These are phyloP conservation scores for Morphnarchus princeps DNA, from an alignment of 2,113 vertebrate species.

Conservation along the genomic window DNA sequence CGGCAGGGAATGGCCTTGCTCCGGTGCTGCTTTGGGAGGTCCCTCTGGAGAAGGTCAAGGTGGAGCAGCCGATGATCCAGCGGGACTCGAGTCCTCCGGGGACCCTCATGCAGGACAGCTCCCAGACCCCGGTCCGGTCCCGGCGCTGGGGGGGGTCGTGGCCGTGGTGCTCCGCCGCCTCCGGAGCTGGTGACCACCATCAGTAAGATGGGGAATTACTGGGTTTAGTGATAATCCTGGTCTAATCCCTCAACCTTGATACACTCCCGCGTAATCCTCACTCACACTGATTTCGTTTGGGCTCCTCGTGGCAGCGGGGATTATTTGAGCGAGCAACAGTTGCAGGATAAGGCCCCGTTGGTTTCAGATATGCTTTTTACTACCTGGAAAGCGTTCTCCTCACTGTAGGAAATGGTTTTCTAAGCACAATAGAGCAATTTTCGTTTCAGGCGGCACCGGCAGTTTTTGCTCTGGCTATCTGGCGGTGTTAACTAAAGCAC, in stretches of 20 bases:
- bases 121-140: fast-evolving
- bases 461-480: slow-evolving; percentile 28
- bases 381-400: background rate
- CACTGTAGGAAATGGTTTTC: slow-evolving; percentile 18
- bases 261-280: background rate
- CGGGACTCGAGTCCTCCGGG: fast-evolving
- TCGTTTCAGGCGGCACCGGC: background rate
- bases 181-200: background rate
- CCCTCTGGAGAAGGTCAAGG: background rate
- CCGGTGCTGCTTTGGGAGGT: background rate
- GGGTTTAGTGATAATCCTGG: slow-evolving; percentile 32
- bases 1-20: background rate
- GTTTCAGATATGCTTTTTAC: slow-evolving; percentile 29
- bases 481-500: slow-evolving; percentile 29
- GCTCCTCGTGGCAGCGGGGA: background rate
- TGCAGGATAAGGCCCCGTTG: slow-evolving; percentile 8
- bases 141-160: fast-evolving
- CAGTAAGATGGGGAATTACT: slow-evolving; percentile 41
- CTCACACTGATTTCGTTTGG: slow-evolving; percentile 25
- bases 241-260: slow-evolving; percentile 48
- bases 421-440: slow-evolving; percentile 55
- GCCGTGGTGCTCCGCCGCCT: fast-evolving
- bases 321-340: slow-evolving; percentile 24
- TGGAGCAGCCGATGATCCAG: background rate
- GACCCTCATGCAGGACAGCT: fast-evolving